Percentiles rank a stretch among this genome's conserved stretches.
phyloP scores from a whole-genome alignment of 2,113 vertebrate genomes.

The Rhodinocichla rosea region DNA sequence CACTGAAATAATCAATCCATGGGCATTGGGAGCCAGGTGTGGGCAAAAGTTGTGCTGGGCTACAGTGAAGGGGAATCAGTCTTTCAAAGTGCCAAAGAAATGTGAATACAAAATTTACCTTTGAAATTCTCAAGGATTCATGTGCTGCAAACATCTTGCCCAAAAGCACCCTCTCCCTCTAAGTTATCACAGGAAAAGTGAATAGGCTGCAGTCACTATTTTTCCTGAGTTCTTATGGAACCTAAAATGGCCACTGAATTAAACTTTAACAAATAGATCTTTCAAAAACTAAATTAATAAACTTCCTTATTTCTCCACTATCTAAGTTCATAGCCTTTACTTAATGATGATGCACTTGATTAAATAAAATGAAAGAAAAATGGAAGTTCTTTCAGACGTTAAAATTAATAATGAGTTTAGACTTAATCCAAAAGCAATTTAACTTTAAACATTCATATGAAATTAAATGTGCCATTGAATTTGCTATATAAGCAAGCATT shows the following conservation, averaged over 20 bases:
- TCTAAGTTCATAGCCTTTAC: constrained; percentile 69
- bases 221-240: constrained; percentile 18
- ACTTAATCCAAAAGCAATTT: constrained; percentile 89
- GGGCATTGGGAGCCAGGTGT: background rate
- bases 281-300: constrained; percentile 74
- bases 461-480: constrained; percentile 92
- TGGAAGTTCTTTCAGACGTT: constrained; percentile 81
- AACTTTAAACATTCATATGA: constrained; percentile 85
- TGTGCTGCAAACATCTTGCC: background rate
- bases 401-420: constrained; percentile 83
- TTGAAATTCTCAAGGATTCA: background rate
- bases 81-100: background rate
- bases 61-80: background rate
- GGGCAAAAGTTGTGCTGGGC: background rate
- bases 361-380: constrained; percentile 84
- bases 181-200: background rate
- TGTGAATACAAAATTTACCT: background rate
- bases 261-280: constrained; percentile 71
- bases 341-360: constrained; percentile 81
- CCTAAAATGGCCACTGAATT: constrained; percentile 50
- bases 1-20: background rate
- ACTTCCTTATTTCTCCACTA: constrained; percentile 72
- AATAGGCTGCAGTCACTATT: constrained; percentile 38
- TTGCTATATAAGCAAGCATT: constrained; percentile 85
- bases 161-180: background rate